phyloP scores from a whole-genome alignment of 1,140 invertebrate species.

The Melipona quadrifasciata region DNA sequence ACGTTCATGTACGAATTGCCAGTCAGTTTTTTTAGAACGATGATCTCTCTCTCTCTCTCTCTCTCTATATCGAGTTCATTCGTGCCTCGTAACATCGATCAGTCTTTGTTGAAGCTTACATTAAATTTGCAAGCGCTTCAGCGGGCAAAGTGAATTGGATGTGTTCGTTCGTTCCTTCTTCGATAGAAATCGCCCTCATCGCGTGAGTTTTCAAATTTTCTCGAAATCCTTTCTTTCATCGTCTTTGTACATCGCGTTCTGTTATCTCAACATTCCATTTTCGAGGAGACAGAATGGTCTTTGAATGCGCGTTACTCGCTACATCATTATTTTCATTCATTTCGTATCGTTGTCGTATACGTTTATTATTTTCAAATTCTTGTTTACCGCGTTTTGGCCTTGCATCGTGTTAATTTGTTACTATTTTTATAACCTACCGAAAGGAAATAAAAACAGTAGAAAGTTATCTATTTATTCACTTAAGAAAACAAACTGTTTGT shows the following conservation, averaged over 20 bases:
- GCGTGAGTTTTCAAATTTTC: conserved; percentile 37
- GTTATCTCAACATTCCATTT: not conserved
- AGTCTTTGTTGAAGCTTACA: conserved; percentile 46
- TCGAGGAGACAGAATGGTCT: not conserved
- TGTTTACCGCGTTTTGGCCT: too few relatives aligned
- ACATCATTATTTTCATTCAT: not conserved
- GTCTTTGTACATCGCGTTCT: too few relatives aligned
- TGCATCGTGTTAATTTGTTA: too few relatives aligned
- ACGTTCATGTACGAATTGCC: conserved; percentile 1
- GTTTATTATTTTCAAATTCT: not conserved
- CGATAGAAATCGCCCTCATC: not conserved
- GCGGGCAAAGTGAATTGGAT: conserved; percentile 55
- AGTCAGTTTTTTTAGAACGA: conserved; percentile 31
- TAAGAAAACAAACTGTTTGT: not conserved
- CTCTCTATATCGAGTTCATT: conserved; percentile 1
- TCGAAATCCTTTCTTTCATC: conserved; percentile 30
- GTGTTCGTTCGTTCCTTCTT: conserved; percentile 20
- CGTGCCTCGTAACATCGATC: conserved; percentile 52
- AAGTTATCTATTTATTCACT: not conserved
- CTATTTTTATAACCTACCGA: not conserved
- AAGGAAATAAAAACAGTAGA: not conserved
- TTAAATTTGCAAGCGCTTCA: conserved; percentile 50
- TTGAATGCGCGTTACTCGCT: not conserved
- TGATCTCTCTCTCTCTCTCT: not conserved
- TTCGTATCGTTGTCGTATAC: not conserved